These are phyloP conservation scores for Lampris incognitus DNA, from an alignment of 2,113 vertebrate genomes.

Conservation along the genomic window DNA sequence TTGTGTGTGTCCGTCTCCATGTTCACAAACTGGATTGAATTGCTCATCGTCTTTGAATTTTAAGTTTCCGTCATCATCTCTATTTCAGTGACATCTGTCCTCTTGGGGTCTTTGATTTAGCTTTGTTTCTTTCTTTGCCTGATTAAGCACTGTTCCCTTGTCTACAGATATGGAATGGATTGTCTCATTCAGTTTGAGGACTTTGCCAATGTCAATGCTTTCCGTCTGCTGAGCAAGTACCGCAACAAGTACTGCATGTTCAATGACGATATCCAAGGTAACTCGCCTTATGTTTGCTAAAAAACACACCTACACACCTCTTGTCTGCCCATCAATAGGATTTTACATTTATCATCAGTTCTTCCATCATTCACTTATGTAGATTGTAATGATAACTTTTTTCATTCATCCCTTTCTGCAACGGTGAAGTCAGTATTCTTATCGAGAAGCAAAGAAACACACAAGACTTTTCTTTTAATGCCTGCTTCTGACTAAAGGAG, in stretches of 20 bases:
- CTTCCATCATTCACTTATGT: too few species aligned
- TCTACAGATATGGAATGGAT: constrained; percentile 89
- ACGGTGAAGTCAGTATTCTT: too few species aligned
- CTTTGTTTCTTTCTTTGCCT: neutral
- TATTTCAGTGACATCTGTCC: neutral
- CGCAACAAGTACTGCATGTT: constrained; percentile 95
- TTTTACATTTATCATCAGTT: too few species aligned
- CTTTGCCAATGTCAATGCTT: constrained; percentile 96
- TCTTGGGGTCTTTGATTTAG: neutral
- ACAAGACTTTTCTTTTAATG: too few species aligned
- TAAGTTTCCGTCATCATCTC: neutral
- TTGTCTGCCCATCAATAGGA: neutral
- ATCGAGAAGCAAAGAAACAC: too few species aligned
- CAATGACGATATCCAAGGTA: constrained; percentile 99
- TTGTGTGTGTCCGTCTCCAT: neutral
- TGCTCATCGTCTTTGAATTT: neutral
- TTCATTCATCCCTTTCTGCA: too few species aligned
- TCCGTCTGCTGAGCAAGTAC: constrained; percentile 94
- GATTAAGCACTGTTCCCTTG: neutral
- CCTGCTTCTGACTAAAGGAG: too few species aligned
- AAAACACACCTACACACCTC: neutral
- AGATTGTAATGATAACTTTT: too few species aligned
- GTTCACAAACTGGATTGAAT: too few species aligned
- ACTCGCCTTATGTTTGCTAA: neutral
- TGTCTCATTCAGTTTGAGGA: constrained; percentile 99